A percentile compares a stretch with the other conserved stretches of the same genome.
Conservation (phyloP, 2,888 invertebrate species). For the Hydriomena furcata region DNA sequence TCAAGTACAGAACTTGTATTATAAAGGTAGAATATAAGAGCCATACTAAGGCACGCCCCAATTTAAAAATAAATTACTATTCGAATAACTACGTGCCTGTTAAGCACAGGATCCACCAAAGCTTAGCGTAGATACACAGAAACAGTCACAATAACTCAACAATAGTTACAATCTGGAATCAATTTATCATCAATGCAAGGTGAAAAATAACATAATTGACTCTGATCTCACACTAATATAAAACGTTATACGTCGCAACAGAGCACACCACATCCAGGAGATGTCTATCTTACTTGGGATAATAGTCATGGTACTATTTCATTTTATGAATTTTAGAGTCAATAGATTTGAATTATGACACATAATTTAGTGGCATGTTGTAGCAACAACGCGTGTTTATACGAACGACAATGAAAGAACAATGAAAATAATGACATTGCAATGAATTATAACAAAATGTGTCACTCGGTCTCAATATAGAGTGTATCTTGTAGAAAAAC, state of each 20-base stretch:
- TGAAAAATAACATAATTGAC: no score
- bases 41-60: conserved; percentile 16
- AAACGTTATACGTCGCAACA: no score
- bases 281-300: no score
- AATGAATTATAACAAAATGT: conserved; percentile 8
- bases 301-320: no score
- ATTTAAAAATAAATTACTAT: conserved; percentile 23
- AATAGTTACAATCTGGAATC: no score
- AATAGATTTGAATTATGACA: conserved; percentile 9
- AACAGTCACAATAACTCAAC: no score
- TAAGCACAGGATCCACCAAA: background rate
- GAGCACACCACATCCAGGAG: no score
- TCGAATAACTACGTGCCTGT: conserved; percentile 1
- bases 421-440: conserved; percentile 22
- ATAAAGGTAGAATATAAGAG: conserved; percentile 4
- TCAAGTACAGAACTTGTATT: conserved; percentile 28
- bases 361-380: conserved; percentile 2
- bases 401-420: conserved; percentile 19
- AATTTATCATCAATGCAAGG: no score
- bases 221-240: no score
- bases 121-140: no score
- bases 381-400: conserved; percentile 6
- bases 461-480: background rate
- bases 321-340: background rate
- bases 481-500: no score